Evolutionary conservation across 2,113 vertebrate genomes (phyloP).

Genomic region (Prionailurus viverrinus): DNA sequence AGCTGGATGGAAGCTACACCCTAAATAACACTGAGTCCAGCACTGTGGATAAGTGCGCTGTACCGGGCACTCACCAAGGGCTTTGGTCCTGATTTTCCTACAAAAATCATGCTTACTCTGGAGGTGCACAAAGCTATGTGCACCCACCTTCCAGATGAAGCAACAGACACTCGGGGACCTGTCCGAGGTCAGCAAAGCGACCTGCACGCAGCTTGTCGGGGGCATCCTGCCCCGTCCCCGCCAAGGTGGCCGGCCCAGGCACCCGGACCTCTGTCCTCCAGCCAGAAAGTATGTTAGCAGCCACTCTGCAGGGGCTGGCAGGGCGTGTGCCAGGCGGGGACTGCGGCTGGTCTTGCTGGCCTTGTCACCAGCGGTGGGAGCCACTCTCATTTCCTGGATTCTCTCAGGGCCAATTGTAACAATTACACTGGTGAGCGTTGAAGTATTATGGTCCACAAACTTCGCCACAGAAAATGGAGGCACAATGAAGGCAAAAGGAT

Average conservation of each 20-base stretch:
- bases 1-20: background rate
- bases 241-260: background rate
- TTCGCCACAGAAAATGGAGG: conserved; percentile 7
- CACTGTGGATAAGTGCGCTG: background rate
- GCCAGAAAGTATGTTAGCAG: accelerated
- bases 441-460: background rate
- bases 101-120: background rate
- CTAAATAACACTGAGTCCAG: background rate
- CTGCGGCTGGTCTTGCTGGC: background rate
- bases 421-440: background rate
- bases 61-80: background rate
- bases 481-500: conserved; percentile 36
- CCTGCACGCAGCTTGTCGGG: background rate
- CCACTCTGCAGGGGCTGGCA: background rate
- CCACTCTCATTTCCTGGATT: background rate
- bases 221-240: background rate
- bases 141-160: background rate
- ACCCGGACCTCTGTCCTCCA: background rate
- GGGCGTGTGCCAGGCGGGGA: background rate
- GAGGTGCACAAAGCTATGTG: background rate
- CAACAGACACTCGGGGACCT: background rate
- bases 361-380: background rate
- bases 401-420: conserved; percentile 3
- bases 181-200: background rate
- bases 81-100: background rate